These are phyloP conservation scores for Caenorhabditis sp. DNA, from an alignment of 2,888 invertebrate species.

Conservation along the genomic window DNA sequence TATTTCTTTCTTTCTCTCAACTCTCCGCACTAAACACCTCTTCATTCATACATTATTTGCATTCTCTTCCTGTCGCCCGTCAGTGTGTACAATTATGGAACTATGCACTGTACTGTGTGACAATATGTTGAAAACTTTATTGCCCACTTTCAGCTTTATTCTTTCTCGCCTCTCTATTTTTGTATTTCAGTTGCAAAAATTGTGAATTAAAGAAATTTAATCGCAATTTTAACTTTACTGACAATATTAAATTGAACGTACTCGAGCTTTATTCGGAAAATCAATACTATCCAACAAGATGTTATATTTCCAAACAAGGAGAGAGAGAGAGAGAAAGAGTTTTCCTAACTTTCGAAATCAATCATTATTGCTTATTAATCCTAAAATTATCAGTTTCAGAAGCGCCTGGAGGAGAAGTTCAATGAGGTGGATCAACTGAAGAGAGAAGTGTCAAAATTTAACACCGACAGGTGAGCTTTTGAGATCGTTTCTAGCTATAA, in stretches of 20 bases:
- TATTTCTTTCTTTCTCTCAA: slow-evolving; percentile 34
- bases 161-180: neutral
- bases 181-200: too few relatives aligned
- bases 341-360: slow-evolving; percentile 19
- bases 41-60: slow-evolving; percentile 39
- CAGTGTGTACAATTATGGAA: slow-evolving; percentile 37
- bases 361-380: too few relatives aligned
- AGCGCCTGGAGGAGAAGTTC: slow-evolving; percentile 68
- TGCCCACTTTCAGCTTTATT: too few relatives aligned
- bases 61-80: slow-evolving; percentile 28
- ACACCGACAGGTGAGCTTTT: slow-evolving; percentile 51
- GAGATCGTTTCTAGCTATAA: too few relatives aligned
- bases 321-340: too few relatives aligned
- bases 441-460: slow-evolving; percentile 57
- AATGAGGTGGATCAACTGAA: slow-evolving; percentile 69
- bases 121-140: too few relatives aligned
- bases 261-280: too few relatives aligned
- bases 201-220: too few relatives aligned
- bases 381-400: slow-evolving; percentile 61
- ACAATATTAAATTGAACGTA: too few relatives aligned
- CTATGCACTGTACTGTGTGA: slow-evolving; percentile 35
- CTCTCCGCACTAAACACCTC: slow-evolving; percentile 38
- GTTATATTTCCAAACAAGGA: too few relatives aligned
- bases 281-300: too few relatives aligned
- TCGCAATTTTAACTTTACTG: too few relatives aligned